Evolutionary conservation across 1,140 invertebrate genomes (phyloP), one percentile per base, ranked within the genome.

Genomic region (Zaprionus taronus): DNA sequence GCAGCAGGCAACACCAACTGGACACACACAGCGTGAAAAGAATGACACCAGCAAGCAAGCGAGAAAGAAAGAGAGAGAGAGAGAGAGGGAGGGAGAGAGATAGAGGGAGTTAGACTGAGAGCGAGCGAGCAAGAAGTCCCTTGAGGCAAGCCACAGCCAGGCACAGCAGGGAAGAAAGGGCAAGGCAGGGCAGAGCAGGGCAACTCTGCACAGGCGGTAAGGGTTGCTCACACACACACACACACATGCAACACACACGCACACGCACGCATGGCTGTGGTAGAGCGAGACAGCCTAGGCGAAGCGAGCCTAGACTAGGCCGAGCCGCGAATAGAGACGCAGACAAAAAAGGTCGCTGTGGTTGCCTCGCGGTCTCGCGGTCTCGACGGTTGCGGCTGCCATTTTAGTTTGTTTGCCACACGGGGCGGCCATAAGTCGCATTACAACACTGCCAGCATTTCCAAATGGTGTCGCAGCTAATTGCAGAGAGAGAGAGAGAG

Each of bases 211-310:
- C 55, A 58, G 58, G 67, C 36, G 76, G 79, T 78, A 80, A 80
- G 79, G 79, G 79, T 80, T 80, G 79, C 31, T 70, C 62, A 44
- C 72, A 65, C 66, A 72, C 58, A 68, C 58, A 60, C 58, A 49
- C 49, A 64, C 34, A 69, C 68, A 58, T 22, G 24, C 24, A 26
- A 26, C 49, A 61, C 36, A 31, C 26, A 41, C 28, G 24, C 20
- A 41, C 55, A 34, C 28, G 28, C 51, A 67, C 20, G 53, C 64
- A 57, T 55, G 53, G 26, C 34, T 24, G 62, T 38, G 49, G 6
- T n/a, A 20, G 28, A 38, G 34, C 22, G 20, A 51, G 47, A 24
- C 20, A 31, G 24, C 41, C 41, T 56, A 56, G 26, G 53, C 22
- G 26, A 17, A n/a, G 28, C 24, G 63, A 41, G 51, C 63, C 63